These are phyloP conservation scores for Ophion costatus DNA, from an alignment of 2,888 invertebrate species.

Conservation along the genomic window DNA sequence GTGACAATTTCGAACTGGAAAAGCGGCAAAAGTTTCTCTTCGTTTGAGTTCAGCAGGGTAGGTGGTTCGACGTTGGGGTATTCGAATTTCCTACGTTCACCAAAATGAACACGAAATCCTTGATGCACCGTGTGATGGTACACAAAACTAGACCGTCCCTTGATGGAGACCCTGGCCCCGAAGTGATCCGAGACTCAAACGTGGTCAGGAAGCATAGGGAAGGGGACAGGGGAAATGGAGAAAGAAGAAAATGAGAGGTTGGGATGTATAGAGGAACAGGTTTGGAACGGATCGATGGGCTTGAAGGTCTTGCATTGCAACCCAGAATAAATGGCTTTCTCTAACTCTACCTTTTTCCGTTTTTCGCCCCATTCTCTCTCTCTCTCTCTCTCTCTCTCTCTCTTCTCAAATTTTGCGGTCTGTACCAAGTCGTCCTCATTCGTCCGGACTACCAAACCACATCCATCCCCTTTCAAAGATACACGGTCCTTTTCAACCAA, in stretches of 20 bases:
- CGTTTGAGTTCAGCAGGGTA: constrained; percentile 1
- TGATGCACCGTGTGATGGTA: constrained; percentile 8
- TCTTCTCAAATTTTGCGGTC: constrained; percentile 14
- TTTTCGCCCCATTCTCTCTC: neutral
- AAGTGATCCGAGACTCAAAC: neutral
- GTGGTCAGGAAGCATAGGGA: neutral
- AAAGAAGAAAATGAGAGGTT: constrained; percentile 4
- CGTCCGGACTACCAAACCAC: constrained; percentile 28
- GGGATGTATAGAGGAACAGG: neutral
- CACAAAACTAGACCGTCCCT: constrained; percentile 7
- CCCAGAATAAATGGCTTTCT: constrained; percentile 25
- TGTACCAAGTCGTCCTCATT: constrained; percentile 35
- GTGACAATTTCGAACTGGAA: too few species aligned
- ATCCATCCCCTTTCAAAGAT: neutral
- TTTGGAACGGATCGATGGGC: constrained; percentile 9
- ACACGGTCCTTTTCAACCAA: constrained; percentile 13
- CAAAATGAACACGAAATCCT: constrained; percentile 31
- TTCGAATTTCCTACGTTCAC: constrained; percentile 2
- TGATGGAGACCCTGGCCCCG: too few species aligned
- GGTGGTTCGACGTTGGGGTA: neutral
- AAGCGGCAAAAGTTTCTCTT: neutral
- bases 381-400: neutral
- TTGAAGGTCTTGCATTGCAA: constrained; percentile 7
- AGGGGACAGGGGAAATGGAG: neutral
- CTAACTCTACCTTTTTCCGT: neutral